Percentiles rank a stretch among this genome's conserved stretches.
Conservation (phyloP, 2,888 invertebrate species). For the Apocheima hispidaria region DNA sequence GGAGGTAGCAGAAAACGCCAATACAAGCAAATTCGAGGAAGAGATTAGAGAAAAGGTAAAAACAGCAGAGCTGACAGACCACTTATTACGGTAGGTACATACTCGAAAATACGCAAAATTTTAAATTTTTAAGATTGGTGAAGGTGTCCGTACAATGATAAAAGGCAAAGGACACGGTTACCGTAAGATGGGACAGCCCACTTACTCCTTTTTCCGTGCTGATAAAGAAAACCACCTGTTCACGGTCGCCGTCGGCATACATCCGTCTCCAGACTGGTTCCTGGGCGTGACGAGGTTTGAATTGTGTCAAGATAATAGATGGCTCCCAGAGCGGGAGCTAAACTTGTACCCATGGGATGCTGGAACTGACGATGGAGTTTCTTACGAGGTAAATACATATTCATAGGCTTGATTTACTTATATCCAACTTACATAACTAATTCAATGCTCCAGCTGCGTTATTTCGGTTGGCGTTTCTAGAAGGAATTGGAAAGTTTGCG, state of each 20-base stretch:
- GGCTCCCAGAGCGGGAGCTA: constrained; percentile 93
- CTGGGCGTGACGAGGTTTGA: constrained; percentile 96
- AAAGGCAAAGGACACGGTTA: constrained; percentile 79
- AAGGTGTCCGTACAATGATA: constrained; percentile 74
- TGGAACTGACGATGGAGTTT: constrained; percentile 96
- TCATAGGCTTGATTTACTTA: no score
- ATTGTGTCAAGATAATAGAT: constrained; percentile 94
- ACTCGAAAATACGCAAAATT: no score
- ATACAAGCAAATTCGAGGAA: constrained; percentile 69
- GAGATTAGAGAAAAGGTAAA: constrained; percentile 74
- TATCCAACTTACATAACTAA: no score
- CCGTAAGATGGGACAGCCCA: constrained; percentile 70
- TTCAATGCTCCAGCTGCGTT: no score
- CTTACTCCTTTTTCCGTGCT: constrained; percentile 72
- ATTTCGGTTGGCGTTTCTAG: no score
- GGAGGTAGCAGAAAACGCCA: constrained; percentile 73
- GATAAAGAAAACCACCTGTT: constrained; percentile 72
- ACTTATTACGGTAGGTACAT: no score
- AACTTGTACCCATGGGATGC: constrained; percentile 98
- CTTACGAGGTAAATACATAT: constrained; percentile 93
- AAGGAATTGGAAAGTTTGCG: no score
- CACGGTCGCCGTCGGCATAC: constrained; percentile 66
- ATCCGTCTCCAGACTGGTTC: constrained; percentile 96
- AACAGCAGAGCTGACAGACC: no score
- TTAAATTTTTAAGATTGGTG: constrained; percentile 62